phyloP scores from a whole-genome alignment of 2,113 vertebrate species.

The Lagenorhynchus albirostris region DNA sequence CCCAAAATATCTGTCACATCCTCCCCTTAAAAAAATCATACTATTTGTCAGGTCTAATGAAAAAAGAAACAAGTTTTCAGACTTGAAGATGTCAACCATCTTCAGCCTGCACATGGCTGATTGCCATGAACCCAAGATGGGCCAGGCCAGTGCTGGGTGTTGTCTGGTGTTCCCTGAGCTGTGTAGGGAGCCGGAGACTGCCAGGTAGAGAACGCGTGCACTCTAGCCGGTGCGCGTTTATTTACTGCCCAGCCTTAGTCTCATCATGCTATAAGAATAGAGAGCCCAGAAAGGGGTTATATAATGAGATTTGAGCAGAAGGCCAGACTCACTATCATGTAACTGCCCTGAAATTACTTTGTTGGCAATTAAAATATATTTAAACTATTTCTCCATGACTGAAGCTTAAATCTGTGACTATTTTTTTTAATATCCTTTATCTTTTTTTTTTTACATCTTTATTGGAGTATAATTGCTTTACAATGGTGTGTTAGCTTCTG shows the following conservation, averaged over 20 bases:
- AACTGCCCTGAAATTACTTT: not conserved
- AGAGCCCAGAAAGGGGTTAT: not conserved
- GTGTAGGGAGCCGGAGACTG: not conserved
- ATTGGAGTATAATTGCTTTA: too few species aligned
- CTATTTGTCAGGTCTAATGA: not conserved
- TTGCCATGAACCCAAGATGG: too few species aligned
- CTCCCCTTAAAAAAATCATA: not conserved
- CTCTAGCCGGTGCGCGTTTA: not conserved
- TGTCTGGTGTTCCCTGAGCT: not conserved
- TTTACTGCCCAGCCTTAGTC: not conserved
- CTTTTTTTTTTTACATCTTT: too few species aligned
- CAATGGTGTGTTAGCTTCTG: too few species aligned
- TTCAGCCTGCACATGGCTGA: not conserved
- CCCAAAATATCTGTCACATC: not conserved
- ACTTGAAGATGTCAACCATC: not conserved
- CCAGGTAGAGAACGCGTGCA: not conserved
- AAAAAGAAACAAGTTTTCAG: not conserved
- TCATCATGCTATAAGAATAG: not conserved
- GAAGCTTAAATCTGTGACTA: not conserved
- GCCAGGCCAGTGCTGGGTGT: not conserved
- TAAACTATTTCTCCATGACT: not conserved
- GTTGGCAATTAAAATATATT: not conserved
- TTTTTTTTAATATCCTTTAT: not conserved
- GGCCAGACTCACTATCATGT: not conserved
- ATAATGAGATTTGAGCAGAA: not conserved